A percentile compares a stretch with the other conserved stretches of the same genome.
phyloP scores from a whole-genome alignment of 2,888 invertebrate species.

The Lasioglossum pauxillum region DNA sequence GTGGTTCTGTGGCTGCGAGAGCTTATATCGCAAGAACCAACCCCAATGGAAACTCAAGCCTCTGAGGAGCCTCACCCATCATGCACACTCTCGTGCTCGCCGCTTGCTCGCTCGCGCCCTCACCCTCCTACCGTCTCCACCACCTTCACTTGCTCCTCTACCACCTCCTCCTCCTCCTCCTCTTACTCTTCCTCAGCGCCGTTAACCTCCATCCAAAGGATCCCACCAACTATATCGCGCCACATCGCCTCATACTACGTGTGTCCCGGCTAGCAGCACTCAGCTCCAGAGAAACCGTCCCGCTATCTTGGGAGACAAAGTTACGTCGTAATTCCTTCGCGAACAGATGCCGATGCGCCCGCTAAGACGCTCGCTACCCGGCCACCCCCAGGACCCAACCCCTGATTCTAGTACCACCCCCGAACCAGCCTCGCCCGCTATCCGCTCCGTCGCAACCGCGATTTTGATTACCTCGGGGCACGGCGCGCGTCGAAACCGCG shows the following conservation, averaged over 20 bases:
- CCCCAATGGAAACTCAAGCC: slow-evolving; percentile 83
- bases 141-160: slow-evolving; percentile 26
- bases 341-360: slow-evolving; percentile 83
- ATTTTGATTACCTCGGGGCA: slow-evolving; percentile 59
- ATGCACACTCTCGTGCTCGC: slow-evolving; percentile 80
- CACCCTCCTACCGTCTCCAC: neutral
- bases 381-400: neutral
- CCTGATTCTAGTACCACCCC: neutral
- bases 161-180: slow-evolving; percentile 29
- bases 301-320: slow-evolving; percentile 83
- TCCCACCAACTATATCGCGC: slow-evolving; percentile 46
- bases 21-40: slow-evolving; percentile 83
- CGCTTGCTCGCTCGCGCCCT: slow-evolving; percentile 47
- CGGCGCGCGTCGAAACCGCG: neutral
- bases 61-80: slow-evolving; percentile 82
- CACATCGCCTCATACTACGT: slow-evolving; percentile 58
- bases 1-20: slow-evolving; percentile 72
- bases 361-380: slow-evolving; percentile 73
- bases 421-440: neutral
- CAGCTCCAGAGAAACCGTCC: slow-evolving; percentile 78
- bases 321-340: slow-evolving; percentile 84
- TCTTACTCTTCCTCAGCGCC: slow-evolving; percentile 36
- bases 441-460: slow-evolving; percentile 33
- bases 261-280: slow-evolving; percentile 73
- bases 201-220: slow-evolving; percentile 59